Conservation (phyloP, 2,888 invertebrate genomes). For the Rhingia rostrata region DNA sequence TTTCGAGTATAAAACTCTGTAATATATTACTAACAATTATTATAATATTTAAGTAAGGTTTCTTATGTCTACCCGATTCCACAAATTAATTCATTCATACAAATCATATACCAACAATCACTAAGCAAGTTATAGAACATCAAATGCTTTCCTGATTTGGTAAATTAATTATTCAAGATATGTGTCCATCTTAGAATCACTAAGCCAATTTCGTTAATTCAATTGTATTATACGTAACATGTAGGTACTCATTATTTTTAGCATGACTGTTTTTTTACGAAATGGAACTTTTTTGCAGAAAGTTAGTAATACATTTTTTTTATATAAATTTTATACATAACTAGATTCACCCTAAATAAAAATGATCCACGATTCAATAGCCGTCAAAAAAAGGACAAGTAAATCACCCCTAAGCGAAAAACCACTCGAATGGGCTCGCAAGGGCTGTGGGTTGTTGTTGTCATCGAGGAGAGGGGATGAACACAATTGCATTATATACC, state of each 20-base stretch:
- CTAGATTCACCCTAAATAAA: constrained; percentile 43
- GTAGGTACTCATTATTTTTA: too few relatives aligned
- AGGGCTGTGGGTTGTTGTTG: constrained; percentile 65
- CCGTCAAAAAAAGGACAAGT: constrained; percentile 53
- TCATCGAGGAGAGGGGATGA: constrained; percentile 64
- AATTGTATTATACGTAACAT: too few relatives aligned
- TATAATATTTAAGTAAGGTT: too few relatives aligned
- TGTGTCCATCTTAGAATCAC: too few relatives aligned
- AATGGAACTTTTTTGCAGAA: background rate
- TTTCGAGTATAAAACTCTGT: too few relatives aligned
- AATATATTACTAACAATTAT: too few relatives aligned
- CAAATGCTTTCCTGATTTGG: too few relatives aligned
- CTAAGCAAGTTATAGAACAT: too few relatives aligned
- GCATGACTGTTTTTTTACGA: background rate
- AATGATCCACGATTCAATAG: constrained; percentile 51
- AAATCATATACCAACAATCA: too few relatives aligned
- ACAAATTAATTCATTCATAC: too few relatives aligned
- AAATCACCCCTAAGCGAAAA: constrained; percentile 67
- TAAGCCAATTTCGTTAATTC: background rate
- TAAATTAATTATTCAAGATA: too few relatives aligned
- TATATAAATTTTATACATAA: constrained; percentile 19
- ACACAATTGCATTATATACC: constrained; percentile 72
- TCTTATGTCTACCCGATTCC: too few relatives aligned
- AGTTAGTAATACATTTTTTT: constrained; percentile 32
- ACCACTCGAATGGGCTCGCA: constrained; percentile 67